Evolutionary conservation across 2,888 invertebrate genomes (phyloP).

Genomic region (Auanema freiburgensis): DNA sequence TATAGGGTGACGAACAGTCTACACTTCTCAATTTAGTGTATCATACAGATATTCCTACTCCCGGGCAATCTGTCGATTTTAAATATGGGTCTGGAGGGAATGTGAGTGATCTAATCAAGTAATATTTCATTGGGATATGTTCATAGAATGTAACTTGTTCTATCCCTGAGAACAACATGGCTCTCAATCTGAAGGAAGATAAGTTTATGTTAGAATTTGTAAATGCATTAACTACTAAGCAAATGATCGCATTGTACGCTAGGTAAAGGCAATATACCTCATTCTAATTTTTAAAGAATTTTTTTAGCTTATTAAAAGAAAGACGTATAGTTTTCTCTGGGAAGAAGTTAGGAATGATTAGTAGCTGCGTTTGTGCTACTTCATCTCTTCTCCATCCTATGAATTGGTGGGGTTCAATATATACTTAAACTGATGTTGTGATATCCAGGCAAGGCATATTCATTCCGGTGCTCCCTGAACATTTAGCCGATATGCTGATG

Average conservation of each 20-base stretch:
- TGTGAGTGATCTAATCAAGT: too few relatives aligned
- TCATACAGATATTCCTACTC: constrained; percentile 58
- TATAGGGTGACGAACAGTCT: too few relatives aligned
- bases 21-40: constrained; percentile 57
- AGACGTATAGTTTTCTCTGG: constrained; percentile 90
- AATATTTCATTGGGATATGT: too few relatives aligned
- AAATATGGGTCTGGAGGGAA: too few relatives aligned
- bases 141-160: too few relatives aligned
- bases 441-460: constrained; percentile 47
- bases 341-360: constrained; percentile 82
- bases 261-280: constrained; percentile 66
- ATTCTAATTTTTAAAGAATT: constrained; percentile 6
- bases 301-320: constrained; percentile 81
- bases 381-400: constrained; percentile 93
- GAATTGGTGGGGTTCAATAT: constrained; percentile 75
- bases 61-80: too few relatives aligned
- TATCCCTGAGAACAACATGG: constrained; percentile 78
- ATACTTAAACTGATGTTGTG: not conserved
- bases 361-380: constrained; percentile 83
- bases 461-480: constrained; percentile 41
- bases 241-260: constrained; percentile 93
- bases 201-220: constrained; percentile 95
- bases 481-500: constrained; percentile 57
- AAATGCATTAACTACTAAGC: constrained; percentile 89
- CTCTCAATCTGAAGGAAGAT: constrained; percentile 94